Evolutionary conservation across 1,140 invertebrate genomes (phyloP), one percentile per base, ranked within the genome.

Genomic region (Oedothorax gibbosus): DNA sequence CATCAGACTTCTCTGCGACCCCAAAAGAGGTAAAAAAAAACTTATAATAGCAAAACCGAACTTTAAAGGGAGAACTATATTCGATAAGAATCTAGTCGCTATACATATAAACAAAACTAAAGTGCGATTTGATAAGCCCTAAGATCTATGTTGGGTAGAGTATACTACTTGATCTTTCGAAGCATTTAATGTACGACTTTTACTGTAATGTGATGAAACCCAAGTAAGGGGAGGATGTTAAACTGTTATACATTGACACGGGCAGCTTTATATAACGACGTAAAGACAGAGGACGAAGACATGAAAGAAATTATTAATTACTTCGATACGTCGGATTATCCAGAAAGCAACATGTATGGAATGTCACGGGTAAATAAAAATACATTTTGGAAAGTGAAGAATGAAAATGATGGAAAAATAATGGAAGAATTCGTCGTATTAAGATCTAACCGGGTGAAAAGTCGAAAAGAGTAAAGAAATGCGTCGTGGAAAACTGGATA

Each of bases 341-440:
- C 62, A 51, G 69, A 86, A 86, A 35, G 79, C 54, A 85, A 84
- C 79, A 57, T 21, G 64, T 86, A 73, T 65, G 57, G 18, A 14
- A 57, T 88, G 9, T 86, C 71, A 8, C 89, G 66, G 57, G 78
- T 81, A 64, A 91, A 92, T 86, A 91, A 91, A 87, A 92, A 92
- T 86, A 88, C 90, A 9, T 53, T 91, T 8, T 90, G 91, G 10
- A 89, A 91, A 88, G 90, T 92, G 86, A 92, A 91, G 88, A 90
- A 91, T 89, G 91, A 92, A 88, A 88, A 87, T 20, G 89, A 88
- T 83, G 89, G 90, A 10, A 85, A 85, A 81, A 87, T 89, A 60
- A 89, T 92, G 65, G 86, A 68, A 8, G 88, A 90, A 87, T 91
- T 89, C 89, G 75, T 90, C 75, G 90, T 89, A 11, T 77, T 91